Evolutionary conservation across 2,888 invertebrate genomes (phyloP), one percentile per base, ranked within the genome.

Genomic region (Griposia aprilina): DNA sequence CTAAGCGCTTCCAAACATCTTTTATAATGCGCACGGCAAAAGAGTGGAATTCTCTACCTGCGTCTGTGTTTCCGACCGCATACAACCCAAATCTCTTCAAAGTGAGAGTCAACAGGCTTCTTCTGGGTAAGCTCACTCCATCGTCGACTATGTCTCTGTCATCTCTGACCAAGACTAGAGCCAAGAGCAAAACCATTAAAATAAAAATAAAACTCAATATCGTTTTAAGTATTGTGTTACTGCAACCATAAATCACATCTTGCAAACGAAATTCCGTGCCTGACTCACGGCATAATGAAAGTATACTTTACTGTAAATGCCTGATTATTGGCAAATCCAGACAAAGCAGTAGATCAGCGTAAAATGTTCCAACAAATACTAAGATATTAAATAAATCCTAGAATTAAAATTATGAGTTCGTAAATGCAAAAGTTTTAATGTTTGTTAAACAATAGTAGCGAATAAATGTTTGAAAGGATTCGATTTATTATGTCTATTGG

Each of bases 281-380:
- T 83, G 78, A 80, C 50, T 83, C 83, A 80, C 48, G 30, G 30
- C 15, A 83, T 63, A 30, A 83, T 41, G 20, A 50, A 63, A 78
- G 41, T 60, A 26, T 57, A 63, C 26, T 65, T 78, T 78, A 63
- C 26, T 50, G 55, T 68, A 57, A 70, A 45, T 62, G 66, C 30
- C 78, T 70, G 69, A 67, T 67, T 71, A 78, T 66, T 60, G 48
- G 66, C 71, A 36, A 57, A 67, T 66, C 70, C 70, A 67, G 23
- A 71, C 79, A 67, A 71, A 67, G 10, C 48, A 20, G 65, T 84
- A 79, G 55, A 80, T 52, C 70, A 84, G 50, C 23, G 17, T 48
- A 41, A 67, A 63, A 41, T n/a, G 69, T 70, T 70, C 10, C 55
- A 50, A 78, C 83, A 78, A 70, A 78, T 66, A 78, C n/a, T 60